Percentiles rank a stretch among this genome's conserved stretches.
These are phyloP conservation scores for Anhinga rufa DNA, from an alignment of 2,113 vertebrate species.

Conservation along the genomic window DNA sequence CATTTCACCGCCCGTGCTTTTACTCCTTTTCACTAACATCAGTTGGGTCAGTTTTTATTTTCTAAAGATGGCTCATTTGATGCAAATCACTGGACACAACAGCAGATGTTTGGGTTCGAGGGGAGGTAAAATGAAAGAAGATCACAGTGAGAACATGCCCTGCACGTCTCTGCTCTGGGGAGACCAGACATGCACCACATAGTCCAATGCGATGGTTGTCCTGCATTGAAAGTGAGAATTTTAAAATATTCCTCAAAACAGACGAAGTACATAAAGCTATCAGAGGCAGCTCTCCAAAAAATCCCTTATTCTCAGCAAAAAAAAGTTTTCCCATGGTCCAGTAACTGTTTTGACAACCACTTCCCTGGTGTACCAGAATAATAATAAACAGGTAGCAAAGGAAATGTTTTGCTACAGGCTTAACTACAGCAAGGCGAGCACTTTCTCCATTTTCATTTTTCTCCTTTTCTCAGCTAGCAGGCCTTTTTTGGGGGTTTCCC, in stretches of 20 bases:
- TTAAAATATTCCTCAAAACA: not conserved
- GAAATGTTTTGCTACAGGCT: not conserved
- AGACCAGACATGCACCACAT: not conserved
- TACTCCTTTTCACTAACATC: not conserved
- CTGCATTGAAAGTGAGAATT: not conserved
- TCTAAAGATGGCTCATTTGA: not conserved
- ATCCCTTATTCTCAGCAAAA: not conserved
- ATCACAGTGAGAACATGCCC: not conserved
- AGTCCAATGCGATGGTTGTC: accelerated
- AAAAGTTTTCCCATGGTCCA: not conserved
- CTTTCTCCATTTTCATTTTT: not conserved
- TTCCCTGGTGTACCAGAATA: not conserved
- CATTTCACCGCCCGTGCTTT: not conserved
- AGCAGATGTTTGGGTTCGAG: not conserved
- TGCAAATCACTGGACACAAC: not conserved
- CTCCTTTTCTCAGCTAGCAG: not conserved
- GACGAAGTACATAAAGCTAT: not conserved
- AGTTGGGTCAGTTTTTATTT: not conserved
- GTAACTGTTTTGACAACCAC: not conserved
- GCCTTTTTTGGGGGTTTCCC: not conserved
- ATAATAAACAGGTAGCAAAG: not conserved
- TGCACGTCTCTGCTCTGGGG: not conserved
- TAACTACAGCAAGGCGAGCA: not conserved
- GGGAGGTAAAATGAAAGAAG: not conserved
- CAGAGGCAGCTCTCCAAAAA: not conserved